Percentiles rank a stretch among this genome's conserved stretches.
Conservation (phyloP, 2,888 invertebrate species). For the Abscondita cerata region DNA sequence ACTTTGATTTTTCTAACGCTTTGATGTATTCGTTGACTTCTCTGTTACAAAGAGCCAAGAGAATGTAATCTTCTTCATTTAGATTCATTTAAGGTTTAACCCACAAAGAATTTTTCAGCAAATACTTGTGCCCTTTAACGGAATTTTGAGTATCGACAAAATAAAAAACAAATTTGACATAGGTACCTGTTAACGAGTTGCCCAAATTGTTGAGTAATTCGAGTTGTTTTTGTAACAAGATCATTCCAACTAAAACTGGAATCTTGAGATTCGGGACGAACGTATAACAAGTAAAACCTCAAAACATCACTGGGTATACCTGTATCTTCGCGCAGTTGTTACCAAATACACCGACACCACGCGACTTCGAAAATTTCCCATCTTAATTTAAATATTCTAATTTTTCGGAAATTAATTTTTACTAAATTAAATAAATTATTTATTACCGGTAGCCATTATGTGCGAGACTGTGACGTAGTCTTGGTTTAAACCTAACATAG, state of each 20-base stretch:
- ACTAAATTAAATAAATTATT: too few species aligned
- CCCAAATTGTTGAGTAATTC: conserved; percentile 95
- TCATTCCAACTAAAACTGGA: conserved; percentile 96
- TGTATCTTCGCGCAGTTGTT: conserved; percentile 87
- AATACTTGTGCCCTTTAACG: conserved; percentile 83
- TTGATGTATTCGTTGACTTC: conserved; percentile 77
- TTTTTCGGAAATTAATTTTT: conserved; percentile 36
- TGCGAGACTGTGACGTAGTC: conserved; percentile 85
- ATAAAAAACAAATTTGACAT: background rate
- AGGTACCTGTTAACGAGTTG: conserved; percentile 86
- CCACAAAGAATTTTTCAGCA: conserved; percentile 81
- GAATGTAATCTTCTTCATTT: conserved; percentile 70
- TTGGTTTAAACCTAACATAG: conserved; percentile 82
- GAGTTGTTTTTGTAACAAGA: conserved; percentile 92
- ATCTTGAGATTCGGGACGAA: conserved; percentile 94
- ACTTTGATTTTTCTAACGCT: conserved; percentile 76
- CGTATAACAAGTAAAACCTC: conserved; percentile 93
- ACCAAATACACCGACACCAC: conserved; percentile 97
- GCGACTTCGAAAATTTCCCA: conserved; percentile 96
- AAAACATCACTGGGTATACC: conserved; percentile 91
- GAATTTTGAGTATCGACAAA: background rate
- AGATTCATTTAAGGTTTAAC: conserved; percentile 71
- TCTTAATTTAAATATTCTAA: conserved; percentile 97
- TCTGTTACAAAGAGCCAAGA: conserved; percentile 80
- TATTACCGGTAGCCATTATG: conserved; percentile 87